Evolutionary conservation across 1,140 invertebrate genomes (phyloP), one percentile per base, ranked within the genome.

Genomic region (Drosophila nebulosa): DNA sequence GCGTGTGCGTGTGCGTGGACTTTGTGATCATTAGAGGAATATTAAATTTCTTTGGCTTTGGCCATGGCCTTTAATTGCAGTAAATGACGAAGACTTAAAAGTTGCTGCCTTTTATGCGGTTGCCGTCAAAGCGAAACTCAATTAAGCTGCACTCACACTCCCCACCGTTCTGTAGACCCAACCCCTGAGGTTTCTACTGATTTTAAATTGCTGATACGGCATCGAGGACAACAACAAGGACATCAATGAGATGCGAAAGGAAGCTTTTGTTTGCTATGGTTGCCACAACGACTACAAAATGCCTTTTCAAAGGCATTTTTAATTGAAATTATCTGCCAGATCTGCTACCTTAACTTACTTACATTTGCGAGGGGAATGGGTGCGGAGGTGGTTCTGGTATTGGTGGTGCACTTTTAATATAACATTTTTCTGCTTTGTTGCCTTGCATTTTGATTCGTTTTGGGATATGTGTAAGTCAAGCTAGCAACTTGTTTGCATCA

Each of bases 61-160:
- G 52, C 51, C 58, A 53, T 65, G 50, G 51, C 50, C 83, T 89
- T 89, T 89, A 88, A 88, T 88, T 88, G 83, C 76, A 46, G 60
- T 69, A 67, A 71, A 89, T 88, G 84, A 46, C 69, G 83, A 88
- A 88, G 73, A 88, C 83, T 83, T 88, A 88, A 89, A 88, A 88
- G 78, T 88, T 78, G 79, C 79, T 78, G 75, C 75, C 83, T 88
- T 89, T 83, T 79, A 76, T 88, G 83, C 75, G 83, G 83, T 88
- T 89, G 84, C 84, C 79, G 83, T 88, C 83, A 88, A 88, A 88
- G 83, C 75, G 79, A 88, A 88, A 88, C 83, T 88, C 83, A 88
- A 88, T 88, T 88, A 88, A 88, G 83, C 83, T 69, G 79, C 81
- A 65, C 46, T 50, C 69, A 30, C 16, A 32, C 32, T 22, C 59